Evolutionary conservation across 2,113 vertebrate species (phyloP).

Genomic region (Carassius auratus): DNA sequence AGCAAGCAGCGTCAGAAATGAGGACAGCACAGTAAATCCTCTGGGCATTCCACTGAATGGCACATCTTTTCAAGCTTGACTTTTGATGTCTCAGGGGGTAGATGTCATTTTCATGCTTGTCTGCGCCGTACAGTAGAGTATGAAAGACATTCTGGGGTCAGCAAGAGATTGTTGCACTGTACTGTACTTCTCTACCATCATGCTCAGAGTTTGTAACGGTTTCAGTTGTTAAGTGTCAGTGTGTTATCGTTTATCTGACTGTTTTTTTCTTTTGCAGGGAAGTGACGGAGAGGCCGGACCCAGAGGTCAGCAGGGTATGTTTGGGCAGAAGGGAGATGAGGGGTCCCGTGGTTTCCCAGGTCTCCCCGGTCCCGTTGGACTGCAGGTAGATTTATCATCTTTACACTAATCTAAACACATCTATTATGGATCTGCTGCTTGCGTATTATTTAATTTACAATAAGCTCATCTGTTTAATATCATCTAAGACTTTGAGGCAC

Average conservation of each 20-base stretch:
- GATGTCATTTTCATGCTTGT: slow-evolving; percentile 28
- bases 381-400: slow-evolving; percentile 80
- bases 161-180: not conserved
- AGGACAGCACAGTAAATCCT: not conserved
- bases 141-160: slow-evolving; percentile 1
- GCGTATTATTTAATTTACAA: not conserved
- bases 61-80: slow-evolving; percentile 15
- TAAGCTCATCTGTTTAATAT: not conserved
- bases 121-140: not conserved
- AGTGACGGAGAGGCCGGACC: slow-evolving; percentile 93
- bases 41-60: not conserved
- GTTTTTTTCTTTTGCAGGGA: slow-evolving; percentile 74
- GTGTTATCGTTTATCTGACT: not conserved
- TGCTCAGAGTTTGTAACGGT: too few relatives aligned
- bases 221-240: not conserved
- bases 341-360: slow-evolving; percentile 94
- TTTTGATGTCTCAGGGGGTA: slow-evolving; percentile 21
- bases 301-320: slow-evolving; percentile 97
- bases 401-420: not conserved
- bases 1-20: not conserved
- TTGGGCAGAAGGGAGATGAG: slow-evolving; percentile 98
- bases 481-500: not conserved
- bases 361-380: slow-evolving; percentile 91
- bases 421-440: not conserved
- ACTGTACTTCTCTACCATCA: not conserved